These are phyloP conservation scores for Spodoptera exigua DNA, from an alignment of 2,888 invertebrate species.

Conservation along the genomic window DNA sequence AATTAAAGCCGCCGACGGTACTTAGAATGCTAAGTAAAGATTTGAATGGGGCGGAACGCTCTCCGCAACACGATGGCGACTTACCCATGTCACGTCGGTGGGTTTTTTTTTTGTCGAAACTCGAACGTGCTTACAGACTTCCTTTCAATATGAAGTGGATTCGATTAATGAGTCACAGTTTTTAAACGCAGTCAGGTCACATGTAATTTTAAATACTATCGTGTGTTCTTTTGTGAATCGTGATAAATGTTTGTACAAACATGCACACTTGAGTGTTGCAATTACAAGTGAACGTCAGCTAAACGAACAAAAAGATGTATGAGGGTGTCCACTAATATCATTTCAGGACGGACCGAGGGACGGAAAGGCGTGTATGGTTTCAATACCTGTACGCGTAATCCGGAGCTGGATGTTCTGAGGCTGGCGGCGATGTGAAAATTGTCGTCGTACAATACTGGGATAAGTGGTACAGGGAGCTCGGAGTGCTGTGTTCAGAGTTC, in stretches of 20 bases:
- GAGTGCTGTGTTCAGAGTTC: slow-evolving; percentile 69
- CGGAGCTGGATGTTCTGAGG: slow-evolving; percentile 66
- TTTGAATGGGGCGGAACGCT: slow-evolving; percentile 79
- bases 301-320: slow-evolving; percentile 62
- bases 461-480: slow-evolving; percentile 63
- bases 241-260: slow-evolving; percentile 55
- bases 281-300: slow-evolving; percentile 42
- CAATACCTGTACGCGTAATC: slow-evolving; percentile 72
- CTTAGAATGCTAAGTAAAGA: slow-evolving; percentile 85
- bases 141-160: slow-evolving; percentile 71
- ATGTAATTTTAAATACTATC: slow-evolving; percentile 54
- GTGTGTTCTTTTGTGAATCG: slow-evolving; percentile 43
- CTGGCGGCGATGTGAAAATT: slow-evolving; percentile 60
- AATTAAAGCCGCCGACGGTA: slow-evolving; percentile 81
- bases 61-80: slow-evolving; percentile 75
- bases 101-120: slow-evolving; percentile 75
- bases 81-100: slow-evolving; percentile 76
- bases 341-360: slow-evolving; percentile 77
- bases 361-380: slow-evolving; percentile 77
- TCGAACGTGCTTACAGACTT: slow-evolving; percentile 73
- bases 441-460: slow-evolving; percentile 75
- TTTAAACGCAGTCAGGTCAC: slow-evolving; percentile 64
- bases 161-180: slow-evolving; percentile 75
- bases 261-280: slow-evolving; percentile 50
- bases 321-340: slow-evolving; percentile 75